Conservation (phyloP, 2,888 invertebrate species). For the Trichacis sp. region DNA sequence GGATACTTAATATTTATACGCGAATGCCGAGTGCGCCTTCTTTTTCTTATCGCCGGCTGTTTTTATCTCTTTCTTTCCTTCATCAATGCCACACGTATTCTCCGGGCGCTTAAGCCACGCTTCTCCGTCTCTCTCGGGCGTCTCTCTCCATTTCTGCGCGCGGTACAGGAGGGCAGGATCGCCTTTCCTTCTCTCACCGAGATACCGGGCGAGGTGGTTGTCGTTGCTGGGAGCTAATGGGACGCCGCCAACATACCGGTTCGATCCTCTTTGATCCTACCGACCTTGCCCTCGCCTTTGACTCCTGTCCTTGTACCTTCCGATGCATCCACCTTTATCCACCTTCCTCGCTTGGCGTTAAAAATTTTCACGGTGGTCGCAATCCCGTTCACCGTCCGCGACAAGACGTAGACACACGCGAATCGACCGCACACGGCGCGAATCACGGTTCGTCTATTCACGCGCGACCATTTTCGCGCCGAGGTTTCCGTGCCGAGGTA, state of each 20-base stretch:
- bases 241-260: constrained; percentile 50
- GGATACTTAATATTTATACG: constrained; percentile 31
- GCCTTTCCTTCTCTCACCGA: constrained; percentile 22
- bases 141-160: constrained; percentile 1
- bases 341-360: constrained; percentile 30
- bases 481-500: no score
- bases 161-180: no score
- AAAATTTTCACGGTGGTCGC: constrained; percentile 59
- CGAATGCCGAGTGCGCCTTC: constrained; percentile 13
- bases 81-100: constrained; percentile 1
- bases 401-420: constrained; percentile 13
- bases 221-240: constrained; percentile 59
- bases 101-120: constrained; percentile 4
- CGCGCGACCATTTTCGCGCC: background rate
- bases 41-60: constrained; percentile 14
- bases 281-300: constrained; percentile 60
- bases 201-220: constrained; percentile 28
- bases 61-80: constrained; percentile 8
- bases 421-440: constrained; percentile 17
- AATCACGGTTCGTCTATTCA: background rate
- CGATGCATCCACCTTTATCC: constrained; percentile 23
- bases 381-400: constrained; percentile 15
- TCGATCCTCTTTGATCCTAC: constrained; percentile 61
- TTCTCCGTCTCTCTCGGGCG: background rate
- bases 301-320: constrained; percentile 48